A percentile compares a stretch with the other conserved stretches of the same genome.
These are phyloP conservation scores for Todiramphus saurophagus DNA, from an alignment of 2,113 vertebrate species.

Conservation along the genomic window DNA sequence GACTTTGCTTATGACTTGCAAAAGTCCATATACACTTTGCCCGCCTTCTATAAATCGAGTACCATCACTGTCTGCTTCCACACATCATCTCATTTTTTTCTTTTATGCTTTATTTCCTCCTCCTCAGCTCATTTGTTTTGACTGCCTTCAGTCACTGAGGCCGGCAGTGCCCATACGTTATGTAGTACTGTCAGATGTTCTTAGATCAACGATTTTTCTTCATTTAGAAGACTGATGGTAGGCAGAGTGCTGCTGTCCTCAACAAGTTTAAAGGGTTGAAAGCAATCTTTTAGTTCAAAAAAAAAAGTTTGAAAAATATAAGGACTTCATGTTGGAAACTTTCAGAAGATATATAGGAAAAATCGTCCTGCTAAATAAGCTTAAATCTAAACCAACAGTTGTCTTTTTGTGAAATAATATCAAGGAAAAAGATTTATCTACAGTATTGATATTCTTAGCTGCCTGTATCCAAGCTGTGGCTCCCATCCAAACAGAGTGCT, in stretches of 20 bases:
- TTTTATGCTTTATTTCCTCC: conserved; percentile 21
- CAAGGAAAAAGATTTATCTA: background rate
- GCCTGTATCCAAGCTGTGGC: background rate
- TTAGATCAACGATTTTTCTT: conserved; percentile 39
- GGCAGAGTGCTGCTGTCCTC: background rate
- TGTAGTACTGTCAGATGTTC: background rate
- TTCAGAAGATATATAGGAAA: background rate
- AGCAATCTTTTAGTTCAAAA: background rate
- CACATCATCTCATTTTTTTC: background rate
- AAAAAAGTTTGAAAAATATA: background rate
- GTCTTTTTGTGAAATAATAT: conserved; percentile 16
- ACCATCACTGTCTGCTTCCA: background rate
- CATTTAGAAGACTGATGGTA: conserved; percentile 51
- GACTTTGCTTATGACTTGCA: background rate
- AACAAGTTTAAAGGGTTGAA: conserved; percentile 10
- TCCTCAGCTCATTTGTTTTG: conserved; percentile 25
- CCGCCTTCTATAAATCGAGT: background rate
- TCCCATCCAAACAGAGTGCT: background rate
- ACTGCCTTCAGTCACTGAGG: background rate
- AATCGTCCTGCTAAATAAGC: conserved; percentile 27
- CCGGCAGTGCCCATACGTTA: conserved; percentile 28
- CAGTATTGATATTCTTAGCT: conserved; percentile 6
- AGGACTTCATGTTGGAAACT: conserved; percentile 11
- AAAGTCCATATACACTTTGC: background rate
- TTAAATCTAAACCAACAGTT: conserved; percentile 6